Evolutionary conservation across 2,113 vertebrate genomes (phyloP).

Genomic region (Dinomys branickii): DNA sequence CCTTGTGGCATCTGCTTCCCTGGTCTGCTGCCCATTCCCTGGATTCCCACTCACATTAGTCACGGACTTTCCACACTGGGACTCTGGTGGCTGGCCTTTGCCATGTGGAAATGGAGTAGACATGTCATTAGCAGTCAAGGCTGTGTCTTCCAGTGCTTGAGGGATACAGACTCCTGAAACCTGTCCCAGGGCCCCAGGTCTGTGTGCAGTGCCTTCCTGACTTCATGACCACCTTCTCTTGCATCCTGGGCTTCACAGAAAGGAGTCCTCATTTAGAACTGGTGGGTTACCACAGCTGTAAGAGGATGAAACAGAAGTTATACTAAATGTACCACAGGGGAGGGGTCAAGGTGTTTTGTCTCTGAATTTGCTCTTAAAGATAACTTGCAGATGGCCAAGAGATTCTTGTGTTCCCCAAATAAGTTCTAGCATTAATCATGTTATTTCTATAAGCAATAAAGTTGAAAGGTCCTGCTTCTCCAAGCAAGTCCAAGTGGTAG

Average conservation of each 20-base stretch:
- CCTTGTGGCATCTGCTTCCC: neutral
- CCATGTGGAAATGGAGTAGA: neutral
- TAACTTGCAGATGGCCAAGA: neutral
- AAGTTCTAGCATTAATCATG: neutral
- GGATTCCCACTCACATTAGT: too few species aligned
- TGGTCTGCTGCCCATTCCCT: neutral
- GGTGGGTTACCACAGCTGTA: neutral
- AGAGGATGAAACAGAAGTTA: neutral
- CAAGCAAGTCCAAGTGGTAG: too few species aligned
- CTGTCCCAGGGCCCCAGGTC: neutral
- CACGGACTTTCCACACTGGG: accelerated
- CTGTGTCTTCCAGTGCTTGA: neutral
- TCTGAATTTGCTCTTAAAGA: neutral
- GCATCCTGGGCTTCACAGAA: neutral
- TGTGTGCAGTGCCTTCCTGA: neutral
- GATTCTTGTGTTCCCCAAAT: neutral
- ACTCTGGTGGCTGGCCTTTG: neutral
- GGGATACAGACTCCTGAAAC: neutral
- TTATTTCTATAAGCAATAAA: neutral
- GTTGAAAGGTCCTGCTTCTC: neutral
- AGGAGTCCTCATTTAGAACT: neutral
- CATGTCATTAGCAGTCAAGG: accelerated
- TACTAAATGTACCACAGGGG: accelerated
- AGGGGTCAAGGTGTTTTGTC: neutral
- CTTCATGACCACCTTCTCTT: neutral